Percentiles rank a stretch among this genome's conserved stretches.
These are phyloP conservation scores for Labeo catla DNA, from an alignment of 2,113 vertebrate genomes.

Conservation along the genomic window DNA sequence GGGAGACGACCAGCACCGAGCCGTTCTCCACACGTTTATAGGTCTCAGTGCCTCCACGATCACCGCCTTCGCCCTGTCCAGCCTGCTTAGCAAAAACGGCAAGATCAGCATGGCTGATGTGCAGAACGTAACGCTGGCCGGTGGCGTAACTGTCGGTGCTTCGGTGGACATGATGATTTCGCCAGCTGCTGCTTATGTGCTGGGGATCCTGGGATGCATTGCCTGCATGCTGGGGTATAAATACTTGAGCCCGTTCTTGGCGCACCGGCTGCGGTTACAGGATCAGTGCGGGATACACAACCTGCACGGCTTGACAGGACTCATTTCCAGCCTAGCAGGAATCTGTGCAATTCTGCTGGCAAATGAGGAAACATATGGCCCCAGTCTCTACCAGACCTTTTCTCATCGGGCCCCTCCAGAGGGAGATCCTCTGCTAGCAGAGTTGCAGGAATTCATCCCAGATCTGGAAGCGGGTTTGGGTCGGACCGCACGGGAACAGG, in stretches of 20 bases:
- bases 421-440: conserved; percentile 62
- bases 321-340: conserved; percentile 77
- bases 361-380: conserved; percentile 65
- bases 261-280: conserved; percentile 67
- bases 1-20: conserved; percentile 79
- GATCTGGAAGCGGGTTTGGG: conserved; percentile 69
- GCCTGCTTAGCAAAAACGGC: conserved; percentile 75
- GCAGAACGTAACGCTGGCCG: conserved; percentile 84
- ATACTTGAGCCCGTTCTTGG: conserved; percentile 79
- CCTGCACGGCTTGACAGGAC: conserved; percentile 81
- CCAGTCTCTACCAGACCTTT: conserved; percentile 72
- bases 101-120: conserved; percentile 79
- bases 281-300: conserved; percentile 88
- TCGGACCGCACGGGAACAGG: conserved; percentile 68
- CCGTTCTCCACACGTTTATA: conserved; percentile 83
- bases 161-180: conserved; percentile 81
- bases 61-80: conserved; percentile 79
- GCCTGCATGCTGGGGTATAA: conserved; percentile 81
- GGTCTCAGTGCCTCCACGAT: conserved; percentile 78
- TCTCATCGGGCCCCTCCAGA: conserved; percentile 61
- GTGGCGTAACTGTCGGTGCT: conserved; percentile 78
- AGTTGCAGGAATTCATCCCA: conserved; percentile 69
- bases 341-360: conserved; percentile 71
- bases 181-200: conserved; percentile 72
- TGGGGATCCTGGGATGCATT: conserved; percentile 78